Percentiles rank a stretch among this genome's conserved stretches.
Evolutionary conservation across 1,140 invertebrate genomes (phyloP).

Genomic region (Conus betulinus): DNA sequence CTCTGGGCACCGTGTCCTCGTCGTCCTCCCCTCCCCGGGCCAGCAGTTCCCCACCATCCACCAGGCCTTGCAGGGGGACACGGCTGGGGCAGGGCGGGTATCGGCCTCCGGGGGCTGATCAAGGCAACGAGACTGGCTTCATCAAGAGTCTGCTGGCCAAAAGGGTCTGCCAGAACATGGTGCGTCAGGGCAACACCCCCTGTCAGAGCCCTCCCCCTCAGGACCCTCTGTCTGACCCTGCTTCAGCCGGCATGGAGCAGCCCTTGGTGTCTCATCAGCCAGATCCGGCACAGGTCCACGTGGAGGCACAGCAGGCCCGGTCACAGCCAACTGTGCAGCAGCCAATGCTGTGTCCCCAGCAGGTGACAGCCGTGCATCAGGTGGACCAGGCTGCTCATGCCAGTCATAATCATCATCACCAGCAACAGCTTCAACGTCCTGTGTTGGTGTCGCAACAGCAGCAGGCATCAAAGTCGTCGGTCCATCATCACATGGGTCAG

Average conservation of each 20-base stretch:
- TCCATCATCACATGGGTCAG: neutral
- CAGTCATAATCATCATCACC: neutral
- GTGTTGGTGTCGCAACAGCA: no score
- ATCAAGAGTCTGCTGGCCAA: conserved; percentile 91
- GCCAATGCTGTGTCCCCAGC: no score
- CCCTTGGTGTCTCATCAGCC: neutral
- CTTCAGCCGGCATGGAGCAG: neutral
- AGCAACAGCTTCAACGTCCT: no score
- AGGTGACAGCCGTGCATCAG: no score
- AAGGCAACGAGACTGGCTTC: conserved; percentile 73
- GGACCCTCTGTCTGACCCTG: neutral
- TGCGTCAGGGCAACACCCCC: conserved; percentile 16
- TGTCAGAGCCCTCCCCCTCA: conserved; percentile 6
- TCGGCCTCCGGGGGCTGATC: neutral
- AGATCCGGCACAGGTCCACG: neutral
- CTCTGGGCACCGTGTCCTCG: neutral
- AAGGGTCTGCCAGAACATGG: conserved; percentile 80
- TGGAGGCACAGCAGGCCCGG: conserved; percentile 14
- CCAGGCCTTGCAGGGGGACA: conserved; percentile 48
- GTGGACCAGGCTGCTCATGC: neutral
- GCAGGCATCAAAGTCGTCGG: no score
- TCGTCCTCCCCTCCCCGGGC: neutral
- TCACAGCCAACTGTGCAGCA: neutral
- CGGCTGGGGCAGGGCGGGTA: neutral
- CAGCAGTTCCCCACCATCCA: conserved; percentile 47